phyloP scores from a whole-genome alignment of 2,113 vertebrate species.

The Quiscalus mexicanus region DNA sequence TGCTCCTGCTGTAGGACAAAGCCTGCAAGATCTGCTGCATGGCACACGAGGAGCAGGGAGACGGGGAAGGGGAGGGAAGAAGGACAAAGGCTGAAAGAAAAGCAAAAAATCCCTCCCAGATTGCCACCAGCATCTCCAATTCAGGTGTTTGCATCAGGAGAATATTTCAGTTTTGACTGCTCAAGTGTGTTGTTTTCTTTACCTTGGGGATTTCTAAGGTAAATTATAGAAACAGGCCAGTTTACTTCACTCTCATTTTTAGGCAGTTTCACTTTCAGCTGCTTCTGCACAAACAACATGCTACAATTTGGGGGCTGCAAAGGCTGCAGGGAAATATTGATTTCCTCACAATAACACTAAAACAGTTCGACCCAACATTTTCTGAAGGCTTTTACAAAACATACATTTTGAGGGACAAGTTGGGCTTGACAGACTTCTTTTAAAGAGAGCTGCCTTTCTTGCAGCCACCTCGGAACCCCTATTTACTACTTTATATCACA shows the following conservation, averaged over 20 bases:
- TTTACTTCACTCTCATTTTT: slow-evolving; percentile 22
- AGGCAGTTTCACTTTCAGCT: slow-evolving; percentile 49
- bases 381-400: slow-evolving; percentile 63
- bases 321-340: slow-evolving; percentile 66
- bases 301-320: slow-evolving; percentile 41
- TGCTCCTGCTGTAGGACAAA: background rate
- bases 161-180: background rate
- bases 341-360: slow-evolving; percentile 59
- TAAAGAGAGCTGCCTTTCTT: background rate
- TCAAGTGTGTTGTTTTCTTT: background rate
- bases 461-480: background rate
- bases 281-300: slow-evolving; percentile 11
- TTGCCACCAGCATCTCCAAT: background rate
- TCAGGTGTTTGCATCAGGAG: background rate
- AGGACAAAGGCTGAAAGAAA: background rate
- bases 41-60: background rate
- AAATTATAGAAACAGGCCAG: background rate
- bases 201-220: background rate
- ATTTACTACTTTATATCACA: background rate
- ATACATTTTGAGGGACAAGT: slow-evolving; percentile 52
- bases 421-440: slow-evolving; percentile 31
- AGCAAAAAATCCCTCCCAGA: rapidly evolving
- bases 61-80: background rate
- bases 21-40: background rate
- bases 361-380: slow-evolving; percentile 56